phyloP scores from a whole-genome alignment of 2,113 vertebrate genomes.

The Strix uralensis region DNA sequence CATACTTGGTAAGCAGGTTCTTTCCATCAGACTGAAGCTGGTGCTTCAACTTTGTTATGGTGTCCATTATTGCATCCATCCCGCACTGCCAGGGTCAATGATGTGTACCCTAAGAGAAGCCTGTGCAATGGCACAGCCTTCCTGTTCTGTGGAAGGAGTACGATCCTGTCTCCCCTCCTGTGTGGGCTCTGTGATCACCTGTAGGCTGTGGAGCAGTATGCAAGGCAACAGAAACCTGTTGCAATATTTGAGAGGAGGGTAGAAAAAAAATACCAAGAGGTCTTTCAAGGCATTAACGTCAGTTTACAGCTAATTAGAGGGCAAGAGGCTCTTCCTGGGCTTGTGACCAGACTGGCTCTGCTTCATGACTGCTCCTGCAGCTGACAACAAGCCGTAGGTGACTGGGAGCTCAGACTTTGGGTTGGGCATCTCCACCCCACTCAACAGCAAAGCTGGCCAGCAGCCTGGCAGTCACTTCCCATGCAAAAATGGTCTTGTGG shows the following conservation, averaged over 20 bases:
- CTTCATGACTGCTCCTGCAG: not conserved
- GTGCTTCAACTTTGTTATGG: not conserved
- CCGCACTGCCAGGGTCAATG: fast-evolving
- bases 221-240: not conserved
- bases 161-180: not conserved
- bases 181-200: not conserved
- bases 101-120: not conserved
- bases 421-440: not conserved
- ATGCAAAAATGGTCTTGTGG: fast-evolving
- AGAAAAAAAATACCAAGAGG: fast-evolving
- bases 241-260: not conserved
- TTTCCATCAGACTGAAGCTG: not conserved
- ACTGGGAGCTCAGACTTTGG: not conserved
- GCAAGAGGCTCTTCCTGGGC: not conserved
- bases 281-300: not conserved
- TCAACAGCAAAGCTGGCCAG: fast-evolving
- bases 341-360: not conserved
- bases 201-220: not conserved
- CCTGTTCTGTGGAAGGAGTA: not conserved
- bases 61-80: not conserved
- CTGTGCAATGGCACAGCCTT: not conserved
- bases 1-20: not conserved
- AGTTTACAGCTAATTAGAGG: not conserved
- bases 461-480: not conserved
- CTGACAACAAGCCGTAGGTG: not conserved